Base-by-base conservation (phyloP, 2,113 vertebrate species). In the Anthoscopus minutus region DNA sequence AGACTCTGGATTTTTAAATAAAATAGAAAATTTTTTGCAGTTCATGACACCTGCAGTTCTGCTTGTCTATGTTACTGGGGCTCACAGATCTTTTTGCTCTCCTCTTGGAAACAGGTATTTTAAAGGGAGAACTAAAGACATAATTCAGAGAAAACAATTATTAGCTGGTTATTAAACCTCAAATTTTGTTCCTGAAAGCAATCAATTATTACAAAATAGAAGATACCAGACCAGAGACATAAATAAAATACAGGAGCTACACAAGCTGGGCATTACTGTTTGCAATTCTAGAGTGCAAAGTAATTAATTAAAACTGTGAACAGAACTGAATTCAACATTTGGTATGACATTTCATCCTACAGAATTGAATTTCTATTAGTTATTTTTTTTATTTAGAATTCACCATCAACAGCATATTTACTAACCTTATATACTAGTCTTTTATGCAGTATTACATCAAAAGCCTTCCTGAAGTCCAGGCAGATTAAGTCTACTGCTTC, bases 401-500 rank as follows among this genome's bases (percentile, higher is more conserved):
- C 88, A 97, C 94, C 96, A 96, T 96, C 95, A 96, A 96, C 79
- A 96, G 94, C 65, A 20, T 96, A 96, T 96, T 97, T 96, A 97
- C 96, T 97, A 96, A 97, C 95, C 96, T 97, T 96, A 97, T 96
- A 96, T 96, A 97, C 96, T 97, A 97, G 96, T 96, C 94, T 97
- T 96, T 97, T 97, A 96, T 97, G 96, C 92, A 97, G 96, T 96
- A 96, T 95, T 97, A 96, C 94, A 97, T 97, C 96, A 97, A 97
- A 97, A 97, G 94, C 95, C 96, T 96, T 96, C 96, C 95, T 96
- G 95, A 97, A 96, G 96, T 97, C 96, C 96, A 97, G 95, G 96
- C 94, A 97, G 96, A 97, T 96, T 96, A 97, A 97, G 96, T 97
- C 96, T 97, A 97, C 95, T 96, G 96, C 96, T 97, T 97, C 95